Evolutionary conservation across 1,140 invertebrate species (phyloP).

Genomic region (Rhopalosiphum maidis): DNA sequence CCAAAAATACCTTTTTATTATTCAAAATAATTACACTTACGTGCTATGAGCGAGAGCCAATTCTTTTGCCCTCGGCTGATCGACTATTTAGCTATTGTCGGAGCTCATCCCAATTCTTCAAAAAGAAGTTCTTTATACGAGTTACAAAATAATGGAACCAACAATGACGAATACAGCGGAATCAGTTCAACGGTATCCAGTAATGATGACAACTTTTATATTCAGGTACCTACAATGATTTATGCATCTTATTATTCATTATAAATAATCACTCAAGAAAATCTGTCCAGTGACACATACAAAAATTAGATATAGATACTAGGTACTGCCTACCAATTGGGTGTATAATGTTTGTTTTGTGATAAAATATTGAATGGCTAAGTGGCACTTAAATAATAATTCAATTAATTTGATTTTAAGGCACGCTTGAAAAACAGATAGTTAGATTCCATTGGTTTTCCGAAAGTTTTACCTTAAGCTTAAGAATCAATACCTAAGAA

Average conservation of each 20-base stretch:
- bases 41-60: constrained; percentile 50
- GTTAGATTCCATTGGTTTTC: background rate
- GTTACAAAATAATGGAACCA: constrained; percentile 63
- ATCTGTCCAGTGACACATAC: background rate
- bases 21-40: background rate
- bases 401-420: background rate
- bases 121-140: constrained; percentile 45
- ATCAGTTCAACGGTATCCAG: constrained; percentile 69
- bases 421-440: background rate
- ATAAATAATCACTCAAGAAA: background rate
- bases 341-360: background rate
- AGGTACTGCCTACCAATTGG: background rate
- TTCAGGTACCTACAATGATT: constrained; percentile 13
- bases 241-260: background rate
- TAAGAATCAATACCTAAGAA: background rate
- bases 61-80: constrained; percentile 76
- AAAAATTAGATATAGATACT: no score
- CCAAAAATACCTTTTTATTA: constrained; percentile 9
- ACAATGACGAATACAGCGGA: constrained; percentile 63
- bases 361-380: background rate
- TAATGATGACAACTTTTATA: constrained; percentile 70
- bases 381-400: background rate
- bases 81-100: constrained; percentile 97
- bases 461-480: background rate
- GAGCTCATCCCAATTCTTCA: constrained; percentile 76